Percentiles rank a stretch among this genome's conserved stretches.
These are phyloP conservation scores for Taxidea taxus DNA, from an alignment of 2,113 vertebrate genomes.

Conservation along the genomic window DNA sequence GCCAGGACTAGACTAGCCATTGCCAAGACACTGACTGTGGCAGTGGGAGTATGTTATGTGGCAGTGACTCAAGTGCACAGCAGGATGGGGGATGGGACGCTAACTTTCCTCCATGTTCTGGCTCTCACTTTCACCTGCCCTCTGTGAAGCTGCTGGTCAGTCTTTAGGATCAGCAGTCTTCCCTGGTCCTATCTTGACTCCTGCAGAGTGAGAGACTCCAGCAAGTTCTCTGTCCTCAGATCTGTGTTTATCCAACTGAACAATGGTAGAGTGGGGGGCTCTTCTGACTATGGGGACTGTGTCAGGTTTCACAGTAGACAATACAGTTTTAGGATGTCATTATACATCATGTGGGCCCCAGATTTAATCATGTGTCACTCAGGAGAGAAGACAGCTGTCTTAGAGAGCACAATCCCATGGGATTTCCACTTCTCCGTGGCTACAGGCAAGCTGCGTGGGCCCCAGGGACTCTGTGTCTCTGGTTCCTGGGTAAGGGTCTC, in stretches of 20 bases:
- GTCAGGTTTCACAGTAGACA: neutral
- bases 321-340: neutral
- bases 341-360: neutral
- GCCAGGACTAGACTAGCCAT: neutral
- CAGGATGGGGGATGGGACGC: neutral
- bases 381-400: neutral
- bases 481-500: neutral
- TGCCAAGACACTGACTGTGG: neutral
- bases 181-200: neutral
- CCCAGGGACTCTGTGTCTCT: neutral
- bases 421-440: neutral
- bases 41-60: neutral
- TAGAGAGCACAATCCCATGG: neutral
- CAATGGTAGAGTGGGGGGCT: neutral
- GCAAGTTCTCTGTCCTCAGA: neutral
- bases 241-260: neutral
- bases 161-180: neutral
- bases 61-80: neutral
- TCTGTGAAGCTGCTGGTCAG: neutral
- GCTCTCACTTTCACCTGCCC: neutral
- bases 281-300: neutral
- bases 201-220: neutral
- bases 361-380: neutral
- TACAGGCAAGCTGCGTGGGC: neutral
- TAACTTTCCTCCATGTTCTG: neutral